A percentile compares a stretch with the other conserved stretches of the same genome.
Conservation (phyloP, 2,797 vertebrate species). For the Psittacula echo region DNA sequence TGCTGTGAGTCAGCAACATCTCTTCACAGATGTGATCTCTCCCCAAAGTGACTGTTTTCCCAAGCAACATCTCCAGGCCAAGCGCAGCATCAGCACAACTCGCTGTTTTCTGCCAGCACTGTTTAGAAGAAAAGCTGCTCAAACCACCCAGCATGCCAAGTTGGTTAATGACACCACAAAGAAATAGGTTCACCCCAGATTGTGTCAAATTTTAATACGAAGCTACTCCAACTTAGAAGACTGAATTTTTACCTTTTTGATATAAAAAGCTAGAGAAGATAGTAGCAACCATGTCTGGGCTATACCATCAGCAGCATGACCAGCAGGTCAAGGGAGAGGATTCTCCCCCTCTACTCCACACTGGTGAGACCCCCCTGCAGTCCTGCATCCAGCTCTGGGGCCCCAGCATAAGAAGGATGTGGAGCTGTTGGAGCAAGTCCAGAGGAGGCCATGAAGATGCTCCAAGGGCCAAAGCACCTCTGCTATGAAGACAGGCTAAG, state of each 20-base stretch:
- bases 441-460: neutral
- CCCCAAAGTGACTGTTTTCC: constrained; percentile 6
- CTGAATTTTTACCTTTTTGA: neutral
- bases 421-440: neutral
- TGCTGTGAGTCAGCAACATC: constrained; percentile 19
- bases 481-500: neutral
- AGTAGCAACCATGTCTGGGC: neutral
- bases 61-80: constrained; percentile 3
- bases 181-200: neutral
- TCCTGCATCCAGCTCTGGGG: neutral
- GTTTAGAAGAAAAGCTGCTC: neutral
- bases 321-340: neutral
- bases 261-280: neutral
- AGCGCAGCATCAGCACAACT: neutral
- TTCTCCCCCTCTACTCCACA: neutral
- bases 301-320: neutral
- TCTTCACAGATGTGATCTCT: constrained; percentile 13
- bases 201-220: neutral
- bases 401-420: neutral
- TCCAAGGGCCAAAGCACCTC: neutral
- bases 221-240: neutral
- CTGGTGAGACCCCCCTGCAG: too few relatives aligned
- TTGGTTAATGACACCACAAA: neutral
- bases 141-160: neutral
- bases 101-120: neutral